Base-by-base conservation (phyloP, 2,888 invertebrate species). In the Taphrorychus bicolor region DNA sequence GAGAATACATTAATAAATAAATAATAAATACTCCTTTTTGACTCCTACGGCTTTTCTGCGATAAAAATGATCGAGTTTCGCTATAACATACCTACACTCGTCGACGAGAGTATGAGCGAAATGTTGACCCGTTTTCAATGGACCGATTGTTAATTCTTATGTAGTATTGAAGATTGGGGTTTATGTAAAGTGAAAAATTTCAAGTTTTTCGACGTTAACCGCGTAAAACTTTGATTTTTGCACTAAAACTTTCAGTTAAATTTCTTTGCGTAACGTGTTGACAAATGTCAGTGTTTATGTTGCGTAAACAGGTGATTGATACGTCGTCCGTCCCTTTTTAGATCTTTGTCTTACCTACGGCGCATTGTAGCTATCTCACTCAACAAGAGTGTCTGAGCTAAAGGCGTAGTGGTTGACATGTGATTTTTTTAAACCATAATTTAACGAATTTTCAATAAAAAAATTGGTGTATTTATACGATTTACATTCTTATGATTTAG, bases 1-100 rank as follows among this genome's bases (percentile, higher is more conserved):
- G 65, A 65, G 69, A 64, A 69, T 69, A 69, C 65, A 69, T 69
- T 69, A 69, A 69, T 69, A 69, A 65, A 69, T 69, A 69, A 69
- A 69, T 69, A 69, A 69, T 65, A 69, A 69, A 69, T 69, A 69
- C 69, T 69, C 69, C 69, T 69, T 69, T 69, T 65, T 51, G 45
- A 64, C 65, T 69, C 69, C 69, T 69, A 69, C 69, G 69, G 64
- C 2, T 69, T 45, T 69, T 53, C 59, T 52, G 57, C 57, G 23
- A 40, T 56, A 69, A 69, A 69, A 68, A 68, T 68, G 63, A 67
- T 67, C 66, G 66, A 54, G 60, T 54, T 66, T 62, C 45, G 45
- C 52, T 52, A 19, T 61, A 57, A 66, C 52, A 56, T 51, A 22
- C 21, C 21, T 51, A 51, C 51, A 21, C 17, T 45, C 1, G 45